phyloP scores from a whole-genome alignment of 1,140 invertebrate genomes.

The Heliconius melpomene region DNA sequence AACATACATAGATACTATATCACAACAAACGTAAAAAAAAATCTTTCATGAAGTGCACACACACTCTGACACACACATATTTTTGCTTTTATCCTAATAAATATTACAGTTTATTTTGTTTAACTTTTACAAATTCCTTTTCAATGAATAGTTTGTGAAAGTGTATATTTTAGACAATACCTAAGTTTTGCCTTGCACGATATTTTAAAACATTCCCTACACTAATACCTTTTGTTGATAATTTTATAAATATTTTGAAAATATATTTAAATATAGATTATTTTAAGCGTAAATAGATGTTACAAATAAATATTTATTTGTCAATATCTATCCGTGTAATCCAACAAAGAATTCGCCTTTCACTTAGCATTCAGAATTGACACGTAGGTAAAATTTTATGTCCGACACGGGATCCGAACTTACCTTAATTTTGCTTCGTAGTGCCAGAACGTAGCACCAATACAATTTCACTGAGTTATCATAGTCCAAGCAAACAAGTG shows the following conservation, averaged over 20 bases:
- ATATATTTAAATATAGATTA: neutral
- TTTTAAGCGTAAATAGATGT: neutral
- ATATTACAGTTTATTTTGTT: neutral
- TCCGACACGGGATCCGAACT: constrained; percentile 58
- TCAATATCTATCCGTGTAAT: constrained; percentile 50
- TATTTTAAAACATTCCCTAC: neutral
- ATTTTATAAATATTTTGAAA: neutral
- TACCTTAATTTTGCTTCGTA: constrained; percentile 65
- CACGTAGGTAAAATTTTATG: constrained; percentile 71
- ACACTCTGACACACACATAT: too few relatives aligned
- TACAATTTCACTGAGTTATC: constrained; percentile 66
- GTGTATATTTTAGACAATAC: constrained; percentile 17
- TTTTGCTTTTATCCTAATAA: neutral
- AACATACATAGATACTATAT: neutral
- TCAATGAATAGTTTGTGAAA: constrained; percentile 24
- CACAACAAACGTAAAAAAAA: neutral
- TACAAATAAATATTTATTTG: constrained; percentile 41
- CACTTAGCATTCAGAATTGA: constrained; percentile 75
- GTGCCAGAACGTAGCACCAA: constrained; percentile 43
- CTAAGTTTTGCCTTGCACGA: neutral
- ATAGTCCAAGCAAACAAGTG: constrained; percentile 48
- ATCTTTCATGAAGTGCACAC: neutral
- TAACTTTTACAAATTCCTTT: constrained; percentile 6
- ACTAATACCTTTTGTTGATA: neutral
- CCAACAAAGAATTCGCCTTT: constrained; percentile 77